Evolutionary conservation across 2,888 invertebrate species (phyloP).

Genomic region (Diarsia dahlii): DNA sequence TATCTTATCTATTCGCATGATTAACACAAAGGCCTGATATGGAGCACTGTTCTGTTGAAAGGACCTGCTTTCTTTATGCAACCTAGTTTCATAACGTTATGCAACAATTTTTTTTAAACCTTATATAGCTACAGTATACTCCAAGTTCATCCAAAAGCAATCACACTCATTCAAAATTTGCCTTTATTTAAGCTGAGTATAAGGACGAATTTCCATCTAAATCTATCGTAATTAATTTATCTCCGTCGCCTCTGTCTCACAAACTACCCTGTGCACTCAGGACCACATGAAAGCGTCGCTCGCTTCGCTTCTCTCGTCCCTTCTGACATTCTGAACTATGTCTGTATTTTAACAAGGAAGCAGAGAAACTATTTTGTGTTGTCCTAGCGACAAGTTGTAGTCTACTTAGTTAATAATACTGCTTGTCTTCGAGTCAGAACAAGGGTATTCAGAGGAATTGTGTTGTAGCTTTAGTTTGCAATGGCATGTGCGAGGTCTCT

Average conservation of each 20-base stretch:
- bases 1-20: conserved; percentile 49
- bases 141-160: neutral
- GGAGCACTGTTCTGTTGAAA: conserved; percentile 29
- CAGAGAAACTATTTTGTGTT: conserved; percentile 58
- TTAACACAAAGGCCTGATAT: conserved; percentile 24
- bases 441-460: conserved; percentile 27
- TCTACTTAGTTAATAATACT: conserved; percentile 57
- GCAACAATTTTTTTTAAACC: neutral
- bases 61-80: conserved; percentile 13
- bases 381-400: conserved; percentile 47
- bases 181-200: too few relatives aligned
- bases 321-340: conserved; percentile 58
- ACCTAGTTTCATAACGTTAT: conserved; percentile 21
- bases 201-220: neutral
- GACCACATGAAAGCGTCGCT: conserved; percentile 56
- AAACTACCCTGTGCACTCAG: conserved; percentile 43
- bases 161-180: neutral
- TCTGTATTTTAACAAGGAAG: conserved; percentile 52
- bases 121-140: neutral
- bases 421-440: conserved; percentile 40
- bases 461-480: conserved; percentile 12
- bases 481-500: neutral
- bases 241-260: conserved; percentile 30
- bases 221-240: neutral
- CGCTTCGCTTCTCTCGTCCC: conserved; percentile 45